These are phyloP conservation scores for Trididemnum miniatum DNA, from an alignment of 23 tunicate species.

Conservation along the genomic window DNA sequence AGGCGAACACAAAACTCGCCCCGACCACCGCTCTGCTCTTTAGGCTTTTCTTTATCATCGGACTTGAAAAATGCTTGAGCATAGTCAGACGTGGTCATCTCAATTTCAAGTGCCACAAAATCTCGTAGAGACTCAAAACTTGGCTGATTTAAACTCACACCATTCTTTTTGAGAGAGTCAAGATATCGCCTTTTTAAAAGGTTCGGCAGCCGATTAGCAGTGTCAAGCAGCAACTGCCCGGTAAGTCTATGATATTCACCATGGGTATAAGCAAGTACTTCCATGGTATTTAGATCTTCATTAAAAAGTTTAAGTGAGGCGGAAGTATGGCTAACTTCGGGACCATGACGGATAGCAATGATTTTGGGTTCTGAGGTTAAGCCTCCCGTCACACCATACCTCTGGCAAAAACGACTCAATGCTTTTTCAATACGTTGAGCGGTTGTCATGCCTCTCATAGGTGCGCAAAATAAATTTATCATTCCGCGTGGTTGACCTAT, in stretches of 20 bases:
- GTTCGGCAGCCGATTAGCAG: slow-evolving; percentile 6
- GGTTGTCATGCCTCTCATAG: too few species aligned
- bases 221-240: background rate
- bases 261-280: background rate
- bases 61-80: background rate
- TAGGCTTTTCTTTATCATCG: background rate
- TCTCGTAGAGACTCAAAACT: slow-evolving; percentile 1
- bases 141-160: background rate
- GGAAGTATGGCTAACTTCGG: background rate
- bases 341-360: background rate
- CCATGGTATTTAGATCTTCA: background rate
- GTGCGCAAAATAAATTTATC: background rate
- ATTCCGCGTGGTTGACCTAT: background rate
- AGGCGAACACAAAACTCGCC: background rate
- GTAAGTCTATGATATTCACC: background rate
- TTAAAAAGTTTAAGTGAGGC: background rate
- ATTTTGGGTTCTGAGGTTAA: background rate
- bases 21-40: background rate
- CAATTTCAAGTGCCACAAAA: background rate
- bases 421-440: too few species aligned
- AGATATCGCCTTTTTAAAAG: background rate
- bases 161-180: background rate
- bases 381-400: background rate
- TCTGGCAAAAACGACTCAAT: background rate
- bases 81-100: background rate